Evolutionary conservation across 2,113 vertebrate genomes (phyloP).

Genomic region (Platysteira castanea): DNA sequence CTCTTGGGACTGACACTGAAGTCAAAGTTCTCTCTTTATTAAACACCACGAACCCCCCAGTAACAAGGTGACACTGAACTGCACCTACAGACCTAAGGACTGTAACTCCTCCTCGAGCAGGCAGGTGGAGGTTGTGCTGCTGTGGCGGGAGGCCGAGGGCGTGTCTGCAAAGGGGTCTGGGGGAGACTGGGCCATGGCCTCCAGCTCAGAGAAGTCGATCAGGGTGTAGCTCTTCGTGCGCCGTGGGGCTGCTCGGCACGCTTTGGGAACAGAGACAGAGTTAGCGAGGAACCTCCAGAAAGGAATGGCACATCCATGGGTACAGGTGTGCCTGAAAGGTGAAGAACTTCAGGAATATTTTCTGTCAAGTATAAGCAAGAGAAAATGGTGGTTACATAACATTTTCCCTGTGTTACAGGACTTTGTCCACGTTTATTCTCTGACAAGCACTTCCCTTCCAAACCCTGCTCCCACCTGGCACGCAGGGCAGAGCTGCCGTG

Average conservation of each 20-base stretch:
- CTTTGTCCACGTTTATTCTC: neutral
- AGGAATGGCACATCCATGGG: accelerated
- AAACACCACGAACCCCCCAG: accelerated
- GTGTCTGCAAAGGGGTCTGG: accelerated
- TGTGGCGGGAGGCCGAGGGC: neutral
- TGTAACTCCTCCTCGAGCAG: conserved; percentile 65
- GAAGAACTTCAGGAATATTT: neutral
- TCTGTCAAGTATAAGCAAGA: neutral
- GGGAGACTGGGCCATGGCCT: neutral
- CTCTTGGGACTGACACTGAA: neutral
- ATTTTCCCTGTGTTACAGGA: neutral
- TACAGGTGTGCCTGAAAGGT: neutral
- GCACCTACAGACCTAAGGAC: conserved; percentile 63
- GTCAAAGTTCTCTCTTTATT: neutral
- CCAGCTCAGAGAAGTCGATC: conserved; percentile 81
- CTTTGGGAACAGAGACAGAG: conserved; percentile 29
- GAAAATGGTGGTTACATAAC: accelerated
- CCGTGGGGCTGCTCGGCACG: neutral
- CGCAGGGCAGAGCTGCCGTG: accelerated
- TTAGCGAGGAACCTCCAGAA: neutral
- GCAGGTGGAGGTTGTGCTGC: neutral
- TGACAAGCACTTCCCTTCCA: neutral
- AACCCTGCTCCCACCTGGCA: accelerated
- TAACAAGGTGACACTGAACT: accelerated
- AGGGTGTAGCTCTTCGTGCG: conserved; percentile 77